Conservation (phyloP, 2,888 invertebrate genomes). For the Himalopsyche japonica region DNA sequence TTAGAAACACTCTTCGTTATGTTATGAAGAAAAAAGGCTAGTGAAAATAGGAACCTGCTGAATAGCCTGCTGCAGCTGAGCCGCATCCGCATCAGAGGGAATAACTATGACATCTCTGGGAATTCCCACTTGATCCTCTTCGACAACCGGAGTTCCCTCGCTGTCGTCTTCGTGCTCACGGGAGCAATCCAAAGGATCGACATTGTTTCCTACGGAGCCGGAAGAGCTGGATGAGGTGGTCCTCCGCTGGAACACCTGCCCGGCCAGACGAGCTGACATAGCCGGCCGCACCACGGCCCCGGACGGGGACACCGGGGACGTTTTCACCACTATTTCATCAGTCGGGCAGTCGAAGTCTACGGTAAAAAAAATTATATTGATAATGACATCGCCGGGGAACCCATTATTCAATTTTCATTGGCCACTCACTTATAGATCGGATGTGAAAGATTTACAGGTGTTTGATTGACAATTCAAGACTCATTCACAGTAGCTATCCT, state of each 20-base stretch:
- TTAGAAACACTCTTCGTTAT: too few relatives aligned
- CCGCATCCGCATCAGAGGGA: constrained; percentile 53
- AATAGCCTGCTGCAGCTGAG: constrained; percentile 57
- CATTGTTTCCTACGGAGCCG: background rate
- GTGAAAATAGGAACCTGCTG: constrained; percentile 49
- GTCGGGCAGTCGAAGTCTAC: constrained; percentile 61
- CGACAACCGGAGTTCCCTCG: background rate
- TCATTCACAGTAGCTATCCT: too few relatives aligned
- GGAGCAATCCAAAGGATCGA: background rate
- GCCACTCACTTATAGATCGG: too few relatives aligned
- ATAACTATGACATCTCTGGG: constrained; percentile 54
- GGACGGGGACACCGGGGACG: constrained; percentile 45
- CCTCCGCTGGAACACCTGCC: constrained; percentile 3
- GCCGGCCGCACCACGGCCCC: constrained; percentile 32
- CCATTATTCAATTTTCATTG: too few relatives aligned
- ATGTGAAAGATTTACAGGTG: too few relatives aligned
- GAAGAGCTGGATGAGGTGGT: background rate
- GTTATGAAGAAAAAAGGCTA: too few relatives aligned
- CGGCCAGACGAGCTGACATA: constrained; percentile 26
- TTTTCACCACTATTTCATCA: constrained; percentile 58
- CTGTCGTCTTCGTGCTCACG: background rate
- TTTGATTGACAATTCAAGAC: too few relatives aligned
- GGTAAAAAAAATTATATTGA: constrained; percentile 34
- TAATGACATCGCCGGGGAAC: too few relatives aligned
- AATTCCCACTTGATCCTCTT: background rate